phyloP scores from a whole-genome alignment of 2,888 invertebrate genomes.

The Drosophila prostipennis region DNA sequence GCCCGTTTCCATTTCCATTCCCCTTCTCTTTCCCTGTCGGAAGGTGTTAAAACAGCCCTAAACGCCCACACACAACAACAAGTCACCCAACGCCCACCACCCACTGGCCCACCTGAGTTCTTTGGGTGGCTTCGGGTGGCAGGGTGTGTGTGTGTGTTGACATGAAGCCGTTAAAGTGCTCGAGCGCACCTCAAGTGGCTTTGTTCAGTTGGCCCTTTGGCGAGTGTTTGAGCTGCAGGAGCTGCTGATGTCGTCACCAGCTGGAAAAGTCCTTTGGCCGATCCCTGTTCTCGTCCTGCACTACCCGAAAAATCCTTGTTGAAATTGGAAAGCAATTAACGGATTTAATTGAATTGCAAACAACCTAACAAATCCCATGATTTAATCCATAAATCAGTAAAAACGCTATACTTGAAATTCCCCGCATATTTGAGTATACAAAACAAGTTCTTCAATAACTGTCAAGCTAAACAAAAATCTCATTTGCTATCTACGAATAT shows the following conservation, averaged over 20 bases:
- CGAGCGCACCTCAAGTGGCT: slow-evolving; percentile 80
- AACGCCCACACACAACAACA: slow-evolving; percentile 45
- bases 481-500: too few species aligned
- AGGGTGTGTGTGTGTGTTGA: slow-evolving; percentile 59
- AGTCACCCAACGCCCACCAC: background rate
- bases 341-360: too few species aligned
- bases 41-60: slow-evolving; percentile 79
- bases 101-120: slow-evolving; percentile 5
- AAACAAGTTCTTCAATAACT: too few species aligned
- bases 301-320: background rate
- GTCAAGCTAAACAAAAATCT: too few species aligned
- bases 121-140: slow-evolving; percentile 24
- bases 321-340: too few species aligned
- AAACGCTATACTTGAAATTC: too few species aligned
- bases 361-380: too few species aligned
- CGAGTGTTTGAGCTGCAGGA: slow-evolving; percentile 69
- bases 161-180: slow-evolving; percentile 79
- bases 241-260: slow-evolving; percentile 29
- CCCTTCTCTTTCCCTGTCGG: slow-evolving; percentile 35
- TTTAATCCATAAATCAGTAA: too few species aligned
- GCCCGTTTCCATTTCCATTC: slow-evolving; percentile 33
- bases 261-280: slow-evolving; percentile 11
- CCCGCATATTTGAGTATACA: too few species aligned
- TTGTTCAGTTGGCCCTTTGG: slow-evolving; percentile 77
- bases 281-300: background rate